phyloP scores from a whole-genome alignment of 1,140 invertebrate species.

The Aphis gossypii region DNA sequence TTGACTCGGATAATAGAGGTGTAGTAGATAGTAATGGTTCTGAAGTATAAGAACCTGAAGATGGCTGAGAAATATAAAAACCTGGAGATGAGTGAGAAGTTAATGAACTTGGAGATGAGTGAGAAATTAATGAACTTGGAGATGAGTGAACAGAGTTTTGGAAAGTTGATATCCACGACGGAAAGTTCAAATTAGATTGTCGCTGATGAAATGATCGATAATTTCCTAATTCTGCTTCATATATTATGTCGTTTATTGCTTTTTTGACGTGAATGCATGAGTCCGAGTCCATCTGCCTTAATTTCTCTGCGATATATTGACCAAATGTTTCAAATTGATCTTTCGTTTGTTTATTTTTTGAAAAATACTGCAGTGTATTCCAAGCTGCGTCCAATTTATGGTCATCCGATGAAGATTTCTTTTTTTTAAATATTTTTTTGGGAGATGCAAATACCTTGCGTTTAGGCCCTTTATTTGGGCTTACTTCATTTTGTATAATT shows the following conservation, averaged over 20 bases:
- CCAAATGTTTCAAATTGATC: background rate
- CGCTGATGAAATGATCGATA: background rate
- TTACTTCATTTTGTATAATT: background rate
- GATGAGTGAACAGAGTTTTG: background rate
- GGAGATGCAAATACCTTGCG: background rate
- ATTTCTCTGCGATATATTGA: conserved; percentile 2
- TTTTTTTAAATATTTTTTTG: background rate
- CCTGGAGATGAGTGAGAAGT: no score
- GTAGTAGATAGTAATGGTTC: no score
- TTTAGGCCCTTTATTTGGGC: background rate
- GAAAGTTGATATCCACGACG: background rate
- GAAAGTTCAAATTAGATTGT: background rate
- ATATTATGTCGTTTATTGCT: background rate
- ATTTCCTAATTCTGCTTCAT: conserved; percentile 3
- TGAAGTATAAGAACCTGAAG: no score
- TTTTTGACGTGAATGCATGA: background rate
- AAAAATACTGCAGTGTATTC: background rate
- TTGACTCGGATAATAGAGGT: no score
- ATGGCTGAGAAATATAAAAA: no score
- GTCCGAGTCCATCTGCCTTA: background rate
- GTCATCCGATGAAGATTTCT: background rate
- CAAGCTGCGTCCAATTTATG: conserved; percentile 7
- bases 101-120: background rate
- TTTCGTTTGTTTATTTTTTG: background rate
- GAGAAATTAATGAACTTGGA: background rate